Conservation (phyloP, 2,797 vertebrate genomes). For the Phrynocephalus guinanensis region DNA sequence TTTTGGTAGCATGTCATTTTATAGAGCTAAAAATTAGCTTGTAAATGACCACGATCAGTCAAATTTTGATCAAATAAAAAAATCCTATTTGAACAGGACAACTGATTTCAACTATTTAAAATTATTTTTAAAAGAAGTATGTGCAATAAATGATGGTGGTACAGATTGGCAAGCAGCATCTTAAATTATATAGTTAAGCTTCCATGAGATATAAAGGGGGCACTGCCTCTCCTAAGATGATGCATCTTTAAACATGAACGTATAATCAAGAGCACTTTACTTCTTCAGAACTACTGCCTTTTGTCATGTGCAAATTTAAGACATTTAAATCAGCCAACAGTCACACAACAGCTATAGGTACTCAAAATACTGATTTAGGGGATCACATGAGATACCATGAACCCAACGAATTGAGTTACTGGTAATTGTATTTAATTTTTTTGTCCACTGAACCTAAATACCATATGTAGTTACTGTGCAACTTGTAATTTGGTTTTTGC, state of each 20-base stretch:
- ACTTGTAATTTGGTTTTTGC: background rate
- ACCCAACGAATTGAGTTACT: background rate
- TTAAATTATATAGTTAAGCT: background rate
- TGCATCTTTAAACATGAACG: background rate
- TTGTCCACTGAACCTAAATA: background rate
- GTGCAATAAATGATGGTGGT: background rate
- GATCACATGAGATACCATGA: background rate
- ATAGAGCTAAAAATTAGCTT: background rate
- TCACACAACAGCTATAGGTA: background rate
- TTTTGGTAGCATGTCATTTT: background rate
- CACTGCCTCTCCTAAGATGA: background rate
- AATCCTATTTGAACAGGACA: background rate
- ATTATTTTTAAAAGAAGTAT: background rate
- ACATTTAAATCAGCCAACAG: background rate
- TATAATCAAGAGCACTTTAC: background rate
- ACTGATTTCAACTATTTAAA: background rate
- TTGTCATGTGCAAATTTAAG: background rate
- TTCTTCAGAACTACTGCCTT: background rate
- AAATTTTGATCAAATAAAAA: slow-evolving; percentile 3
- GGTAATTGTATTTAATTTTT: background rate
- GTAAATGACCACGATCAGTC: background rate
- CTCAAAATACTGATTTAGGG: background rate
- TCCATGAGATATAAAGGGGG: background rate
- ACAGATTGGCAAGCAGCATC: background rate
- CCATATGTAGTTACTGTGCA: background rate